Evolutionary conservation across 2,113 vertebrate genomes (phyloP).

Genomic region (Clarias gariepinus): DNA sequence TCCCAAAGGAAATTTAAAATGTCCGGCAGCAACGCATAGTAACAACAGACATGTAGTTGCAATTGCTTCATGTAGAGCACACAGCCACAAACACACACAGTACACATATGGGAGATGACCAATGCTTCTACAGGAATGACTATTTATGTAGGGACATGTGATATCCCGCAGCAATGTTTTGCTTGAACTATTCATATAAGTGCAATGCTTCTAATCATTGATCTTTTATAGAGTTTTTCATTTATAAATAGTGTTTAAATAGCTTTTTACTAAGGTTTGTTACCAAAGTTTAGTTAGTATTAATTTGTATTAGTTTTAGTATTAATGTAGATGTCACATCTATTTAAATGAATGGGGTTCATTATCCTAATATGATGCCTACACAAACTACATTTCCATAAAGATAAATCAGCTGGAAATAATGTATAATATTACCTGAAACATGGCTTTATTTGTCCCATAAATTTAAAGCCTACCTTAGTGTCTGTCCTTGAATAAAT

Average conservation of each 20-base stretch:
- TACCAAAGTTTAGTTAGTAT: no score
- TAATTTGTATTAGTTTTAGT: no score
- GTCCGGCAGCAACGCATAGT: no score
- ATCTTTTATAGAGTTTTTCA: not conserved
- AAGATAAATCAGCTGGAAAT: not conserved
- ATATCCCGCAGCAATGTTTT: not conserved
- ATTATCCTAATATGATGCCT: not conserved
- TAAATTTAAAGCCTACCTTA: not conserved
- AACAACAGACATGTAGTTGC: no score
- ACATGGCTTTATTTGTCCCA: not conserved
- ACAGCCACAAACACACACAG: no score
- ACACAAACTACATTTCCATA: not conserved
- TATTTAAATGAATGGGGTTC: not conserved
- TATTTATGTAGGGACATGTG: not conserved
- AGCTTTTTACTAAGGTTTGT: not conserved
- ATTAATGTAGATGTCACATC: no score
- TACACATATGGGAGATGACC: no score
- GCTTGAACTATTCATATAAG: not conserved
- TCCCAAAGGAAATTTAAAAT: no score
- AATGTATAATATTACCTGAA: not conserved
- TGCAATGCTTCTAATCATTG: not conserved
- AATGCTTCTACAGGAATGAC: no score
- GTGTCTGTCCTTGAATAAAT: not conserved
- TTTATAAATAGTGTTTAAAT: not conserved
- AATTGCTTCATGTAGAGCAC: no score